Conservation (phyloP, 2,797 vertebrate genomes). For the Scomberomorus guttatus region DNA sequence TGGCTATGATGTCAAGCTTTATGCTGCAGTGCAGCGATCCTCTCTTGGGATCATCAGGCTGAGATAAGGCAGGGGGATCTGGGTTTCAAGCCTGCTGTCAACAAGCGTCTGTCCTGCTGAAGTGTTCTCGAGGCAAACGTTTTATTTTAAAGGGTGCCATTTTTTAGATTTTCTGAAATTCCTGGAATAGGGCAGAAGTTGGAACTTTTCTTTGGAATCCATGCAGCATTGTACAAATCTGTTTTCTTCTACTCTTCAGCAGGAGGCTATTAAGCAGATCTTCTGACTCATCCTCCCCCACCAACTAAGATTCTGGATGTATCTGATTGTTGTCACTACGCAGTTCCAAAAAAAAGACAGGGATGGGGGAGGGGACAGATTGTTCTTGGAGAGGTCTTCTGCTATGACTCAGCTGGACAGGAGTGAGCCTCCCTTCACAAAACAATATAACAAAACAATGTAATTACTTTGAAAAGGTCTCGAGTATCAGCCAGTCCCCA, state of each 20-base stretch:
- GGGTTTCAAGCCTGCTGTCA: constrained; percentile 21
- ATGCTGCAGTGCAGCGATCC: constrained; percentile 36
- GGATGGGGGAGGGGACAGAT: constrained; percentile 3
- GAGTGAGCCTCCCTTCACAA: constrained; percentile 30
- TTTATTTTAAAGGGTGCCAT: too few species aligned
- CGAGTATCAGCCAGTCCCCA: constrained; percentile 16
- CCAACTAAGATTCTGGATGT: constrained; percentile 12
- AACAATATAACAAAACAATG: constrained; percentile 53
- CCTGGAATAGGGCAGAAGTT: too few species aligned
- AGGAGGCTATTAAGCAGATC: neutral
- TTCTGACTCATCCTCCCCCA: constrained; percentile 26
- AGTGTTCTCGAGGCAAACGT: neutral
- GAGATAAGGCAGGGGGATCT: constrained; percentile 9
- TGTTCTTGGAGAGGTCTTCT: constrained; percentile 51
- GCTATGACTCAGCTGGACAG: constrained; percentile 59
- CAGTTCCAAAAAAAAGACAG: neutral
- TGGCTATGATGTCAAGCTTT: constrained; percentile 61
- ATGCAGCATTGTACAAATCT: neutral
- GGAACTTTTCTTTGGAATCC: constrained; percentile 14
- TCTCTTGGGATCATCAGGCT: constrained; percentile 29
- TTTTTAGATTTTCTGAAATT: too few species aligned
- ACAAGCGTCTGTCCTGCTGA: constrained; percentile 2
- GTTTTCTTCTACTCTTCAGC: neutral
- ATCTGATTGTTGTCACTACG: constrained; percentile 13
- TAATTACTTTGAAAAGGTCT: constrained; percentile 47